Base-by-base conservation (phyloP, 2,797 vertebrate species). In the Gorsachius magnificus region DNA sequence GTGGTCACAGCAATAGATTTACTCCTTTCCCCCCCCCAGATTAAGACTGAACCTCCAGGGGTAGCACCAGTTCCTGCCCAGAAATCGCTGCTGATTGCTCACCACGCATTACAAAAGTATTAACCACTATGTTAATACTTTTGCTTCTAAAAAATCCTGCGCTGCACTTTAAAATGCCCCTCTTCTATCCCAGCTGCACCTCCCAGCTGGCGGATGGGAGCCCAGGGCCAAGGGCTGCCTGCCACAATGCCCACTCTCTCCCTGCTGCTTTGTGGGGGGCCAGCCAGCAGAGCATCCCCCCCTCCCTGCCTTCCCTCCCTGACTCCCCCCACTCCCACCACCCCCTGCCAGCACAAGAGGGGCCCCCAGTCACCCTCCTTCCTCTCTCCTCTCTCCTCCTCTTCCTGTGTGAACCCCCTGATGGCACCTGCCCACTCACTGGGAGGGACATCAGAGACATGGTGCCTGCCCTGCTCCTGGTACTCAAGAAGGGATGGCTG, bases 251-350 rank as follows among this genome's bases (percentile, higher is more conserved):
- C 69, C 1, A 0, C 81, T 86, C 7, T 0, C 45, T 70, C 26
- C 28, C 33, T 29, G 21, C 26, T 1, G 3, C n/a, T 77, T 51
- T 0, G 1, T 2, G 2, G 35, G 28, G 5, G 70, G 28, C 33
- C 71, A 63, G 35, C 35, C 70, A 80, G 54, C 28, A 60, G 28
- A 75, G 53, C 61, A 68, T 75, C 19, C 21, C 7, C 6, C 6
- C 3, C 6, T 85, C 20, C 35, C 31, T 2, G 1, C 36, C 66
- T 56, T 83, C 36, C 48, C 36, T 66, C 33, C 65, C 51, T 33
- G 15, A 46, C 14, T 61, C 29, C 33, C 24, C 6, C 4, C 9
- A 53, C 11, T 80, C 41, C 41, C 41, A 79, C 31, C 35, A 29
- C 31, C 31, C 87, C 43, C 86, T 89, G 51, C 26, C 70, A 87